Percentiles rank a stretch among this genome's conserved stretches.
phyloP scores from a whole-genome alignment of 2,797 vertebrate species.

The Bovichtus diacanthus region DNA sequence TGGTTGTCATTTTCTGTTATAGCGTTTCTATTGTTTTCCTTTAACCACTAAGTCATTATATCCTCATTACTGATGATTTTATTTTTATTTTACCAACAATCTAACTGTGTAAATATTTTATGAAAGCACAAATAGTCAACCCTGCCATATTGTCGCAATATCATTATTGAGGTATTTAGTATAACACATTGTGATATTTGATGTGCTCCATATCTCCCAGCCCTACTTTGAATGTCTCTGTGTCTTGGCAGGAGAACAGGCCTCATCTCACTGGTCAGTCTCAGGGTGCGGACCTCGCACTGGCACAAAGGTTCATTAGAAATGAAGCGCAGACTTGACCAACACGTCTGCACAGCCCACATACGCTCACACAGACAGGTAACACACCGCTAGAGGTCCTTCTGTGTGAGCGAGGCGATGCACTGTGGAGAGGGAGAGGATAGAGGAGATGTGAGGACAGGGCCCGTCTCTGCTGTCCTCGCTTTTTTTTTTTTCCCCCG shows the following conservation, averaged over 20 bases:
- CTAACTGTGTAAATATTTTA: too few relatives aligned
- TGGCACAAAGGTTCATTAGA: conserved; percentile 36
- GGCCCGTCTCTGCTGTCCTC: conserved; percentile 45
- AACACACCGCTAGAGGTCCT: conserved; percentile 40
- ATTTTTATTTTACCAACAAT: too few relatives aligned
- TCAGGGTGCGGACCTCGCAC: not conserved
- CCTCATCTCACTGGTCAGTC: conserved; percentile 16
- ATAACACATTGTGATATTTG: too few relatives aligned
- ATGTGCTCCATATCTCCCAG: too few relatives aligned
- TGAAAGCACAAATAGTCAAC: too few relatives aligned
- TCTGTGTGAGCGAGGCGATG: conserved; percentile 18
- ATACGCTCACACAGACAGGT: conserved; percentile 1
- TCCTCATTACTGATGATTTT: too few relatives aligned
- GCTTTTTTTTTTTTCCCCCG: conserved; percentile 39
- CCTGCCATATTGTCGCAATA: too few relatives aligned
- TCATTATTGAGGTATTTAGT: too few relatives aligned
- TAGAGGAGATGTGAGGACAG: conserved; percentile 41
- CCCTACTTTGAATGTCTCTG: conserved; percentile 22
- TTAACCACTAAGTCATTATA: too few relatives aligned
- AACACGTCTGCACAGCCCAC: conserved; percentile 9
- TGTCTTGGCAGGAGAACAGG: conserved; percentile 38
- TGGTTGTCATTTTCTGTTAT: too few relatives aligned
- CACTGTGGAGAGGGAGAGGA: conserved; percentile 29
- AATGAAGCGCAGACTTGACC: conserved; percentile 25
- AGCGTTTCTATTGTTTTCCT: too few relatives aligned